These are phyloP conservation scores for Mizuhopecten yessoensis DNA, from an alignment of 1,140 invertebrate genomes.

Conservation along the genomic window DNA sequence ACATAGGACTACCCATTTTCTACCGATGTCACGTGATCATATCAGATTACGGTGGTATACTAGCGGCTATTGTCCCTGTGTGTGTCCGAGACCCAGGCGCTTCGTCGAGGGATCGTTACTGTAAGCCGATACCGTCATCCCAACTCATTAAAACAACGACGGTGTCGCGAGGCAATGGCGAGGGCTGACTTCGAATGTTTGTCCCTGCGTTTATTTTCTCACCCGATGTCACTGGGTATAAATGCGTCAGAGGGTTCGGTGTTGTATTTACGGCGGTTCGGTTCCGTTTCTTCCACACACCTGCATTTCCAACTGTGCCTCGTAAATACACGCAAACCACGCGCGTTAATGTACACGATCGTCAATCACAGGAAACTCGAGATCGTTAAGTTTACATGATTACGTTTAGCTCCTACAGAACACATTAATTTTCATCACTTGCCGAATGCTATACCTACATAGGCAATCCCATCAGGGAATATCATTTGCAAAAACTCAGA, in stretches of 20 bases:
- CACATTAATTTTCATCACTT: slow-evolving; percentile 13
- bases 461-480: neutral
- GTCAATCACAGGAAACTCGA: slow-evolving; percentile 20
- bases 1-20: neutral
- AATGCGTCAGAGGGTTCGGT: neutral
- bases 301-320: slow-evolving; percentile 31
- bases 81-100: neutral
- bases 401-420: neutral
- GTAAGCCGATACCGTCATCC: slow-evolving; percentile 2
- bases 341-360: neutral
- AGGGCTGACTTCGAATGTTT: neutral
- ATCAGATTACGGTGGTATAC: slow-evolving; percentile 11
- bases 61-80: neutral
- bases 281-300: slow-evolving; percentile 10
- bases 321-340: slow-evolving; percentile 16
- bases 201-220: neutral
- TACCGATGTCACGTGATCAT: neutral
- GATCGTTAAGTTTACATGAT: slow-evolving; percentile 22
- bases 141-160: neutral
- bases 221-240: neutral
- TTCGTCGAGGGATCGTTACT: slow-evolving; percentile 14
- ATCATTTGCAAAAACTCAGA: neutral
- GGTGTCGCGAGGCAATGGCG: slow-evolving; percentile 4
- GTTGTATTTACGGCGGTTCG: neutral
- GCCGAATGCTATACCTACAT: neutral